A percentile compares a stretch with the other conserved stretches of the same genome.
phyloP scores from a whole-genome alignment of 2,113 vertebrate species.

The Crocuta crocuta region DNA sequence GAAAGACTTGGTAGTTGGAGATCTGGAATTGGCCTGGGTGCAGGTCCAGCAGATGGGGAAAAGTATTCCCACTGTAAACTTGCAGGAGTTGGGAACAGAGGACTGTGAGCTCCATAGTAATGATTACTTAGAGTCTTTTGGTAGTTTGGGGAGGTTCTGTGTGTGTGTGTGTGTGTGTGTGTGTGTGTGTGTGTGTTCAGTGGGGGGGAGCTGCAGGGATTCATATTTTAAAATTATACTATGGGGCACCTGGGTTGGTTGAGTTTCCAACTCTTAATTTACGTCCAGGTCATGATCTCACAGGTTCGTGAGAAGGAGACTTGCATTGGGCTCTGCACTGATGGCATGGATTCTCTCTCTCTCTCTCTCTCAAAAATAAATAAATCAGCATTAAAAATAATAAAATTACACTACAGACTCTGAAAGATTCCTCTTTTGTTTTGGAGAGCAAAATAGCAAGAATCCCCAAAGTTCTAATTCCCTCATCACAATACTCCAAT shows the following conservation, averaged over 20 bases:
- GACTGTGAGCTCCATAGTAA: neutral
- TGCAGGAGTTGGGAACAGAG: neutral
- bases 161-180: neutral
- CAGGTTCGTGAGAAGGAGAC: too few species aligned
- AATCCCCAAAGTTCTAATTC: neutral
- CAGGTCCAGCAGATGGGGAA: neutral
- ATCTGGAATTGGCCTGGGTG: neutral
- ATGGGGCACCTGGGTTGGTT: too few species aligned
- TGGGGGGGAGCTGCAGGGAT: neutral
- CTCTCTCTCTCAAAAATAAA: too few species aligned
- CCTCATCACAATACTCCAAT: neutral
- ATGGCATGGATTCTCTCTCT: too few species aligned
- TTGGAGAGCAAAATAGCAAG: neutral
- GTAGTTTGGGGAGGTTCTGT: neutral
- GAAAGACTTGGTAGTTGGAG: neutral
- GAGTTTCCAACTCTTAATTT: too few species aligned
- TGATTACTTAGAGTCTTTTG: neutral
- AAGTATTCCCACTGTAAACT: neutral
- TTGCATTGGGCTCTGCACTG: too few species aligned
- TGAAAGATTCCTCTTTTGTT: neutral
- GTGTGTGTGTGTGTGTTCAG: too few species aligned
- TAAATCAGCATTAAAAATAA: too few species aligned
- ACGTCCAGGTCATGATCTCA: too few species aligned
- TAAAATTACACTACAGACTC: too few species aligned
- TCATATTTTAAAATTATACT: slow-evolving; percentile 8